phyloP scores from a whole-genome alignment of 2,113 vertebrate genomes.

The Equus przewalskii region DNA sequence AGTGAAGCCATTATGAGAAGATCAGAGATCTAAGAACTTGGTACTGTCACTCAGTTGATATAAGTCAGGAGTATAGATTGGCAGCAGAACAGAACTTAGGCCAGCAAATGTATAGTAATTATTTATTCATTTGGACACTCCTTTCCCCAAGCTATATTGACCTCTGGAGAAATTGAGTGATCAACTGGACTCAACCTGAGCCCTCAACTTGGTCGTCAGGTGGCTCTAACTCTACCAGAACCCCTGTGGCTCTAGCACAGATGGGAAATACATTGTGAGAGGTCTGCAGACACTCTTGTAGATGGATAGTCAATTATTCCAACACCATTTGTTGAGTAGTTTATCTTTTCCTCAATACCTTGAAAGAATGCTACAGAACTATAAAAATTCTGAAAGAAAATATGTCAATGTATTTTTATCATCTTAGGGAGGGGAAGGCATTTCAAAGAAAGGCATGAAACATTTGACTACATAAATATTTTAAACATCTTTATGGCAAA shows the following conservation, averaged over 20 bases:
- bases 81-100: background rate
- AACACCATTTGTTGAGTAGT: background rate
- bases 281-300: background rate
- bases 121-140: background rate
- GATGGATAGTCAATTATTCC: background rate
- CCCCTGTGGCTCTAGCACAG: background rate
- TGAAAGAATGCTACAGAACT: background rate
- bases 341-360: background rate
- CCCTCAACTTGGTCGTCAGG: background rate
- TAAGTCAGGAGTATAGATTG: background rate
- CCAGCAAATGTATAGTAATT: background rate
- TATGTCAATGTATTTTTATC: background rate
- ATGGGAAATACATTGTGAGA: background rate
- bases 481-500: background rate
- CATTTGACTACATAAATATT: conserved; percentile 6
- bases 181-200: background rate
- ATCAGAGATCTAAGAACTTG: background rate
- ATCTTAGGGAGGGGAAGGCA: background rate
- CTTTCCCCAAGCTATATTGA: background rate
- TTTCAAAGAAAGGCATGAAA: conserved; percentile 60
- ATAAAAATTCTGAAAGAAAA: background rate
- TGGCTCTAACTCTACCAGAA: background rate
- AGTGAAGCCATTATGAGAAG: background rate
- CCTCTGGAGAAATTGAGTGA: background rate
- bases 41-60: background rate